Evolutionary conservation across 2,888 invertebrate genomes (phyloP), one percentile per base, ranked within the genome.

Genomic region (Druceiella hillmani): DNA sequence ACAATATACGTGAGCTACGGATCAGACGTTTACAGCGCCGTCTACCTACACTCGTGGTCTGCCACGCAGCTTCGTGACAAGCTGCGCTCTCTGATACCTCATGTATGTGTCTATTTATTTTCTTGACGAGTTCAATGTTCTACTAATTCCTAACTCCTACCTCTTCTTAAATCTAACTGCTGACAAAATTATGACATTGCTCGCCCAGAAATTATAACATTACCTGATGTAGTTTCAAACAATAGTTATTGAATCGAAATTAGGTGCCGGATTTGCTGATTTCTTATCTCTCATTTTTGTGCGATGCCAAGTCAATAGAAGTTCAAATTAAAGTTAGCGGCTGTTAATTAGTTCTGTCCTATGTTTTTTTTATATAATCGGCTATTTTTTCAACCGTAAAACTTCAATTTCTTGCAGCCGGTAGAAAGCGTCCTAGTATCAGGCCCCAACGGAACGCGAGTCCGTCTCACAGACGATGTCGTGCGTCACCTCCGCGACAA

Each of bases 381-480:
- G n/a, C n/a, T n/a, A n/a, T n/a, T n/a, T n/a, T n/a, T n/a, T n/a
- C n/a, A n/a, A n/a, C n/a, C n/a, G n/a, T n/a, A n/a, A n/a, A n/a
- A n/a, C n/a, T 57, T 36, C 59, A 64, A 61, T 57, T 64, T 64
- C 29, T 54, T 52, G 9, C 67, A 75, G 69, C 77, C 78, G 22
- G 46, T 51, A 39, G 73, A 70, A 28, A 79, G 80, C 17, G 75
- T 92, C 5, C 81, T 83, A 47, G 75, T 90, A 32, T 81, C 80
- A 50, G 93, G 92, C 0, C 92, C 93, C 0, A 81, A 83, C 50
- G 86, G 86, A 10, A 87, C 93, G 4, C 83, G 86, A 50, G 83
- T 94, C 1, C 75, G 85, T 22, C 75, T 94, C 14, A 89, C 84
- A 20, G 88, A 92, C 59, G 91, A 92, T 52, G 78, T 92, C 33